Conservation (phyloP, 2,797 vertebrate species). For the Pteronotus mesoamericanus region DNA sequence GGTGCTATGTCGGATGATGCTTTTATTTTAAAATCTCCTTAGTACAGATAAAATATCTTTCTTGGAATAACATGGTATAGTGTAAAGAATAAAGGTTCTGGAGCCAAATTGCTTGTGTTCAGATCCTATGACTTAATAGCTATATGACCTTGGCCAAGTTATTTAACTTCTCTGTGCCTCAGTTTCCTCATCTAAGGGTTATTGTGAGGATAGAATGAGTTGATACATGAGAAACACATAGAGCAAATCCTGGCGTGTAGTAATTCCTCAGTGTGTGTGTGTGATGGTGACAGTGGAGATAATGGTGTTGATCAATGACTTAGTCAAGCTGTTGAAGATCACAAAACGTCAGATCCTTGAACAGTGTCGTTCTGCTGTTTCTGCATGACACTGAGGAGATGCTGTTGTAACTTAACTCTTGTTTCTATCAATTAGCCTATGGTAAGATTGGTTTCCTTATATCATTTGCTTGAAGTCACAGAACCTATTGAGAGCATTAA, state of each 20-base stretch:
- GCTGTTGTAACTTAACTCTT: neutral
- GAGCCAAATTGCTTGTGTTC: neutral
- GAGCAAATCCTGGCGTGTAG: neutral
- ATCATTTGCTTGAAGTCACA: neutral
- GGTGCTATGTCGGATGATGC: neutral
- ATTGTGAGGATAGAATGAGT: conserved; percentile 12
- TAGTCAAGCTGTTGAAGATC: neutral
- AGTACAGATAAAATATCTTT: neutral
- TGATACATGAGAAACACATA: neutral
- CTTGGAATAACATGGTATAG: neutral
- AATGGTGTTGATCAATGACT: neutral
- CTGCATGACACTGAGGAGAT: neutral
- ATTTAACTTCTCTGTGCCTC: neutral
- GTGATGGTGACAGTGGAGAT: neutral
- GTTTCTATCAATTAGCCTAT: neutral
- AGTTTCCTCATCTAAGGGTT: neutral
- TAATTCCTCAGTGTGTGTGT: neutral
- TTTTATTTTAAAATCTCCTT: conserved; percentile 27
- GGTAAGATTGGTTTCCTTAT: neutral
- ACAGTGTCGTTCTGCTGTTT: neutral
- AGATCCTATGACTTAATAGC: neutral
- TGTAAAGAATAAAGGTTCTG: neutral
- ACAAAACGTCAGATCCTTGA: neutral
- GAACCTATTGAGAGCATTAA: neutral
- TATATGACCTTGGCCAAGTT: neutral